Evolutionary conservation across 1,140 invertebrate genomes (phyloP).

Genomic region (Meloidogyne chitwoodi): DNA sequence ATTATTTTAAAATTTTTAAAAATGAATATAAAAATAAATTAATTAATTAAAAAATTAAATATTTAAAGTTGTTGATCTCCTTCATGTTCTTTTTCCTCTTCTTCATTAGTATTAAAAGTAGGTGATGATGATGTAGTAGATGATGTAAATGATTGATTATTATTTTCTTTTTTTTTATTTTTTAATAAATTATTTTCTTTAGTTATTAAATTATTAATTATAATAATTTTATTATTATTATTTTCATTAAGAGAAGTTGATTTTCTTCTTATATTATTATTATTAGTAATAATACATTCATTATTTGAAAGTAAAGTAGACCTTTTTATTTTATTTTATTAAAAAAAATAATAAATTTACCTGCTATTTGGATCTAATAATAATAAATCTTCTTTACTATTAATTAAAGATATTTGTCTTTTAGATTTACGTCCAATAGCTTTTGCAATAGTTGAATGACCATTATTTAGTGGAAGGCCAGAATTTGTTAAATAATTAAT

Average conservation of each 20-base stretch:
- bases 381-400: constrained; percentile 4
- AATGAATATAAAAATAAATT: background rate
- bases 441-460: constrained; percentile 12
- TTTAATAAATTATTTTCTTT: background rate
- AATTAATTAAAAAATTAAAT: background rate
- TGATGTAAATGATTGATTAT: background rate
- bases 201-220: background rate
- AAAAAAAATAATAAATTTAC: background rate
- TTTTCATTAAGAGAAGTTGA: background rate
- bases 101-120: background rate
- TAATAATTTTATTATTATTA: background rate
- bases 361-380: background rate
- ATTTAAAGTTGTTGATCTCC: constrained; percentile 2
- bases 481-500: background rate
- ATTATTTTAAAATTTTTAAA: too few species aligned
- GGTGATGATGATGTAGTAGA: background rate
- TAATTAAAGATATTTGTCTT: background rate
- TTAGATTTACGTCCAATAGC: background rate
- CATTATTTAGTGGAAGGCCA: constrained; percentile 2
- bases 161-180: too few species aligned
- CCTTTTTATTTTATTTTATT: background rate
- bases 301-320: background rate
- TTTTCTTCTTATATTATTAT: background rate
- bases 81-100: background rate
- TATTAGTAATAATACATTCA: too few species aligned